phyloP scores from a whole-genome alignment of 2,888 invertebrate genomes.

The Eremobia ochroleuca region DNA sequence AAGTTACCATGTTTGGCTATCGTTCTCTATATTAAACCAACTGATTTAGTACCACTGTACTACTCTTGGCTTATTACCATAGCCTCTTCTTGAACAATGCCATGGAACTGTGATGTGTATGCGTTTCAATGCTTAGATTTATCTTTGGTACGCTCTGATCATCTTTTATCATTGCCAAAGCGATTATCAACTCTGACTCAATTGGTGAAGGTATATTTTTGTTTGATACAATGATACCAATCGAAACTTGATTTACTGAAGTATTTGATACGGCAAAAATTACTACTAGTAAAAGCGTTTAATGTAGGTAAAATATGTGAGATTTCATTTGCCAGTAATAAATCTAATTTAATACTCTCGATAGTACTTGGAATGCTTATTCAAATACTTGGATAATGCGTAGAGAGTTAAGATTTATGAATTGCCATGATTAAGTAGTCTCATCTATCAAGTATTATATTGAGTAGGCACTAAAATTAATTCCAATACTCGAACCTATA shows the following conservation, averaged over 20 bases:
- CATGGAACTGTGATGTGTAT: constrained; percentile 47
- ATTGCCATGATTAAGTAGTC: constrained; percentile 9
- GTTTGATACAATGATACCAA: not conserved
- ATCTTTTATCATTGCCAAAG: not conserved
- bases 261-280: constrained; percentile 36
- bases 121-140: constrained; percentile 23
- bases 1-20: constrained; percentile 80
- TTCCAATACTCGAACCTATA: not conserved
- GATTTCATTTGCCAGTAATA: constrained; percentile 38
- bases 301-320: constrained; percentile 41
- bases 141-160: constrained; percentile 30
- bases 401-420: constrained; percentile 32
- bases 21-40: constrained; percentile 77
- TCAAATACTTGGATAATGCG: constrained; percentile 39
- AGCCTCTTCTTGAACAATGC: constrained; percentile 72
- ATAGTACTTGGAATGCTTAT: constrained; percentile 33
- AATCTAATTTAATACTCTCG: constrained; percentile 43
- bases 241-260: constrained; percentile 43
- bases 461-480: constrained; percentile 4
- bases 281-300: constrained; percentile 19
- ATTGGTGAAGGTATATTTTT: not conserved
- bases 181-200: constrained; percentile 24
- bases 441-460: constrained; percentile 27
- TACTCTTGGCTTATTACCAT: constrained; percentile 74
- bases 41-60: constrained; percentile 82